A percentile compares a stretch with the other conserved stretches of the same genome.
These are phyloP conservation scores for Otocyon megalotis DNA, from an alignment of 2,113 vertebrate species.

Conservation along the genomic window DNA sequence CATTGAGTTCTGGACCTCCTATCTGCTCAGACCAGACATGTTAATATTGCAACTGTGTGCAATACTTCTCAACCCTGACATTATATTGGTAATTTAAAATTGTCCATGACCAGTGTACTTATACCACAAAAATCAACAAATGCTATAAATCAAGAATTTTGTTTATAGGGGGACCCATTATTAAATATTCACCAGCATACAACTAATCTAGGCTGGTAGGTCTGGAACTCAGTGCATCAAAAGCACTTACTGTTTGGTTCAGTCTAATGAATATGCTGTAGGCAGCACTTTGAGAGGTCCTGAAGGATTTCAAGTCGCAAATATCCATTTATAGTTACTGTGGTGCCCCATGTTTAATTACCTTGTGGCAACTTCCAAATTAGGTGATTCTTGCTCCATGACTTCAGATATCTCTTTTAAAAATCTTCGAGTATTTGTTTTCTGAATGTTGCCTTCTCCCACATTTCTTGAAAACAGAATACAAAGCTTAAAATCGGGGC, in stretches of 20 bases:
- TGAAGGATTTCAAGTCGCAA: conserved; percentile 13
- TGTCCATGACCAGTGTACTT: background rate
- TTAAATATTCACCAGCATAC: background rate
- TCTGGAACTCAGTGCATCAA: background rate
- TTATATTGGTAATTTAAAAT: background rate
- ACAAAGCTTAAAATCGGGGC: conserved; percentile 62
- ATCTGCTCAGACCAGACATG: background rate
- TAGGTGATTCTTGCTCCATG: background rate
- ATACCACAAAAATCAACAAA: background rate
- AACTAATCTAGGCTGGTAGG: background rate
- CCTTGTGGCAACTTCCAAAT: background rate
- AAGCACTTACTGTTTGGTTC: background rate
- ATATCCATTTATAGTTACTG: conserved; percentile 29
- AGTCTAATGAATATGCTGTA: background rate
- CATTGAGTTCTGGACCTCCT: background rate
- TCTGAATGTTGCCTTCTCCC: conserved; percentile 22
- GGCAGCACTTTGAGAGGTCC: background rate
- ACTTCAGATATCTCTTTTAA: background rate
- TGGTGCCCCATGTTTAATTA: conserved; percentile 3
- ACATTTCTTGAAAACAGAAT: conserved; percentile 54
- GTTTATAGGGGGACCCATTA: background rate
- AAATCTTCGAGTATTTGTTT: background rate
- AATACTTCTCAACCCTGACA: background rate
- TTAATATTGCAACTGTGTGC: background rate
- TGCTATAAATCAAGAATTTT: background rate